Base-by-base conservation (phyloP, 92 coral and sea anemone genomes). In the Metridium senile region DNA sequence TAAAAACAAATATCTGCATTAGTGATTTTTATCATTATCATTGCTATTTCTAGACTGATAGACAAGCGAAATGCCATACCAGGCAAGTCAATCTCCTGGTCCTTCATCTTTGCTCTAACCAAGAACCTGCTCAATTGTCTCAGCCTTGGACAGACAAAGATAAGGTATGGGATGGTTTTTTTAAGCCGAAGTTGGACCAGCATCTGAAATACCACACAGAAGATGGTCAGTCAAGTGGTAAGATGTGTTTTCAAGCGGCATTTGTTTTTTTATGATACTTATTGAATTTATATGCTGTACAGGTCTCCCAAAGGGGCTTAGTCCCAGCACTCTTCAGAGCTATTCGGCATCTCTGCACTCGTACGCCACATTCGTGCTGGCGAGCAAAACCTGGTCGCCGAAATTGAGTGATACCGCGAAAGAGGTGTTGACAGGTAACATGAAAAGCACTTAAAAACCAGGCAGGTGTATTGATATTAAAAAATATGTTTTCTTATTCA, bases 241-340 rank as follows among this genome's bases (percentile, higher is more conserved):
- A n/a, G n/a, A n/a, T n/a, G n/a, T n/a, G n/a, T n/a, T n/a, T n/a
- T n/a, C n/a, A n/a, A n/a, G n/a, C n/a, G n/a, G n/a, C n/a, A n/a
- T n/a, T n/a, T n/a, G n/a, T n/a, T n/a, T n/a, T n/a, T n/a, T n/a
- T n/a, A n/a, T n/a, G n/a, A n/a, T n/a, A n/a, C n/a, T n/a, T n/a
- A n/a, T n/a, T n/a, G n/a, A n/a, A n/a, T n/a, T n/a, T n/a, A n/a
- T n/a, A n/a, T n/a, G n/a, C n/a, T n/a, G n/a, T n/a, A n/a, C n/a
- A n/a, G n/a, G n/a, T n/a, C n/a, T n/a, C n/a, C n/a, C n/a, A n/a
- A n/a, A n/a, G n/a, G n/a, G n/a, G n/a, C n/a, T n/a, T n/a, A n/a
- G n/a, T n/a, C n/a, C n/a, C 13, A 68, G 72, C 21, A 68, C 72
- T 18, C 31, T 68, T 2, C 72, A 68, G 72, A 33, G 72, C 72